A percentile compares a stretch with the other conserved stretches of the same genome.
These are phyloP conservation scores for Cervus canadensis DNA, from an alignment of 2,113 vertebrate genomes.

Conservation along the genomic window DNA sequence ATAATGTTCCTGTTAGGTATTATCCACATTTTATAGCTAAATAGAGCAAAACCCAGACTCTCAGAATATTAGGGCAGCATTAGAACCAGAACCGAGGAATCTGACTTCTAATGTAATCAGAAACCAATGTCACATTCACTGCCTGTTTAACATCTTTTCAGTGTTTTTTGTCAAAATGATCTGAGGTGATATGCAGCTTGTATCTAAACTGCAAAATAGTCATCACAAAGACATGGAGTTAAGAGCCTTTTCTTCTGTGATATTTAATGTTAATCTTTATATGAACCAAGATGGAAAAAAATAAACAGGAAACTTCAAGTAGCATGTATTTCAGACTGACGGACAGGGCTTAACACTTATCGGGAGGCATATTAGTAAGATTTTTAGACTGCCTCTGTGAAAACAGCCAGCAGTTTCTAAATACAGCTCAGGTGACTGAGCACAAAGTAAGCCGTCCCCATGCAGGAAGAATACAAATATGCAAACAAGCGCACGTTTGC, in stretches of 20 bases:
- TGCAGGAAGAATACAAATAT: not conserved
- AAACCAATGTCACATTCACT: not conserved
- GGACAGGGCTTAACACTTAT: not conserved
- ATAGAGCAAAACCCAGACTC: not conserved
- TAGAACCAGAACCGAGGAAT: not conserved
- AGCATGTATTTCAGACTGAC: conserved; percentile 16
- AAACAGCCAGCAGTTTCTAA: not conserved
- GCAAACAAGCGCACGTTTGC: not conserved
- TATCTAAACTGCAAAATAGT: not conserved
- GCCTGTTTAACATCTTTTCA: not conserved
- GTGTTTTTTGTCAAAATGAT: not conserved
- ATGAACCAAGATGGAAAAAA: not conserved
- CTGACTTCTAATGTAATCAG: not conserved
- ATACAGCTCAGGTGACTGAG: not conserved
- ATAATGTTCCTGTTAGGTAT: not conserved
- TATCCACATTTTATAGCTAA: not conserved
- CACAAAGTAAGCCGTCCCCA: not conserved
- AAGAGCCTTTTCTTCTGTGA: not conserved
- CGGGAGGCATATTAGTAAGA: not conserved
- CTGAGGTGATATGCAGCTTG: not conserved
- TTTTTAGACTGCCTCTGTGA: not conserved
- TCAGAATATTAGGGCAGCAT: not conserved
- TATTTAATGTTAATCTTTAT: not conserved
- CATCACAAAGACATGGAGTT: not conserved
- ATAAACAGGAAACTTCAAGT: conserved; percentile 7